phyloP scores from a whole-genome alignment of 2,113 vertebrate species.

The Peromyscus californicus region DNA sequence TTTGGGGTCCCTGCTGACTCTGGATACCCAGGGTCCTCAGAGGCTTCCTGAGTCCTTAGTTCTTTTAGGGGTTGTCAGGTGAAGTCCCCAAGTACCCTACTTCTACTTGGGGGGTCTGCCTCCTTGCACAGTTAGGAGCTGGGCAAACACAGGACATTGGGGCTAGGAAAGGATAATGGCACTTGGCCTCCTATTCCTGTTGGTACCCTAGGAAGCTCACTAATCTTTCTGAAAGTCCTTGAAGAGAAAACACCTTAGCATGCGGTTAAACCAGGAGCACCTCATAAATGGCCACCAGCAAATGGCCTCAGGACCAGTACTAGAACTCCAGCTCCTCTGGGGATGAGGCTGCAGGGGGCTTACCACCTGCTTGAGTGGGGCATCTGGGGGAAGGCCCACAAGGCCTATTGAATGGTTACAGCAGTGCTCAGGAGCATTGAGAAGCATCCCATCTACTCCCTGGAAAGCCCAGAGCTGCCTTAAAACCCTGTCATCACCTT shows the following conservation, averaged over 20 bases:
- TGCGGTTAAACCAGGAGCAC: not conserved
- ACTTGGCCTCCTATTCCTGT: too few relatives aligned
- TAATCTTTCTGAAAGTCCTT: not conserved
- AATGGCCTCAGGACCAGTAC: not conserved
- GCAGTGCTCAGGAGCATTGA: not conserved
- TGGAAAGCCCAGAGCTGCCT: not conserved
- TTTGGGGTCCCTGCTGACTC: not conserved
- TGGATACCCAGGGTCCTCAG: not conserved
- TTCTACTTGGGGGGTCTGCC: not conserved
- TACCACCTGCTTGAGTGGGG: not conserved
- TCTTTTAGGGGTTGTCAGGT: not conserved
- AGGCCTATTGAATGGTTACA: not conserved
- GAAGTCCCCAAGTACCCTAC: not conserved
- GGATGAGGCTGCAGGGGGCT: not conserved
- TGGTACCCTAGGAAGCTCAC: too few relatives aligned
- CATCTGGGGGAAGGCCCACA: not conserved
- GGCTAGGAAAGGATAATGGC: too few relatives aligned
- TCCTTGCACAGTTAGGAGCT: not conserved
- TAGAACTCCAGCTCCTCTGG: not conserved
- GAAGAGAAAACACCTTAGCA: not conserved
- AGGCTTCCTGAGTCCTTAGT: not conserved
- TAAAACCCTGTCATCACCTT: not conserved
- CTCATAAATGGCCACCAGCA: too few relatives aligned
- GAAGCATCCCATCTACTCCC: too few relatives aligned
- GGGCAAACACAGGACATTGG: not conserved